Conservation (phyloP, 2,888 invertebrate genomes). For the Julus scanicus region DNA sequence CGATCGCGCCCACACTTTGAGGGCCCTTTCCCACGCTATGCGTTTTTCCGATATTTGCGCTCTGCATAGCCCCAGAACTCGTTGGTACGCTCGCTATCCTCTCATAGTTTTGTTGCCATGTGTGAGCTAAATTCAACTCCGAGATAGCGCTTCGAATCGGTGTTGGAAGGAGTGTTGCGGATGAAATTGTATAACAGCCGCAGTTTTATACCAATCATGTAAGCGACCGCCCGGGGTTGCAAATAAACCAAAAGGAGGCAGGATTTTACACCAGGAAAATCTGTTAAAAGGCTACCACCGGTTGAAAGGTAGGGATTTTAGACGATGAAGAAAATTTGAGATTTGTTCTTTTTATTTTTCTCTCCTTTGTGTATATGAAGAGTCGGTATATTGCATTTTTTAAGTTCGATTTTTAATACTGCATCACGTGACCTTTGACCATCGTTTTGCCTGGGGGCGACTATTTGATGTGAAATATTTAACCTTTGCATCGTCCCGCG, state of each 20-base stretch:
- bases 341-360: background rate
- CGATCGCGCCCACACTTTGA: too few relatives aligned
- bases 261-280: constrained; percentile 24
- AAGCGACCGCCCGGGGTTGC: background rate
- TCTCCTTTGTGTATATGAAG: background rate
- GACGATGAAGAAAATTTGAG: background rate
- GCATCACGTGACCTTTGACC: background rate
- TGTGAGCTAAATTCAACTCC: constrained; percentile 42
- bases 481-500: background rate
- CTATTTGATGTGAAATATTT: background rate
- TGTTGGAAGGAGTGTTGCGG: background rate
- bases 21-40: too few relatives aligned
- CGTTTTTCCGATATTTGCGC: too few relatives aligned
- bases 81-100: too few relatives aligned
- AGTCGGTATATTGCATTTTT: background rate
- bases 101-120: background rate
- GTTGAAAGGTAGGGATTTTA: background rate
- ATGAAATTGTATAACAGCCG: constrained; percentile 16
- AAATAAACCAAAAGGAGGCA: background rate
- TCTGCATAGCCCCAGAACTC: too few relatives aligned
- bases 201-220: background rate
- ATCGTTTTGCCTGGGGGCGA: background rate
- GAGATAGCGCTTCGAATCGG: background rate
- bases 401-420: background rate
- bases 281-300: background rate